Percentiles rank a stretch among this genome's conserved stretches.
These are phyloP conservation scores for Hirundo rustica DNA, from an alignment of 2,797 vertebrate genomes.

Conservation along the genomic window DNA sequence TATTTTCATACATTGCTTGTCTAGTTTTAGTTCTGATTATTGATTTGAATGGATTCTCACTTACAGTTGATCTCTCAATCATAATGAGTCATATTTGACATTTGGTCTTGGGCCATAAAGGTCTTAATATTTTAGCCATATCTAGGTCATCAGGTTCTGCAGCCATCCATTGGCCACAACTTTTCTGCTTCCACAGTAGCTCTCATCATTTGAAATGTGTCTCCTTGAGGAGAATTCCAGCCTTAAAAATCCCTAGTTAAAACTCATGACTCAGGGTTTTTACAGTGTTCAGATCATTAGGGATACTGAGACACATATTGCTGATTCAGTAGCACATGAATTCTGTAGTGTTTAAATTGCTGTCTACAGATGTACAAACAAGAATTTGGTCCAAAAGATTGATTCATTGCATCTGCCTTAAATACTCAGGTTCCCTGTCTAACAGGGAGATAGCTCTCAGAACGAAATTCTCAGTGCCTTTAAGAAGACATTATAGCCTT, in stretches of 20 bases:
- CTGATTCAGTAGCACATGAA: neutral
- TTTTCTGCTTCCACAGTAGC: neutral
- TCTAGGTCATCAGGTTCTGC: neutral
- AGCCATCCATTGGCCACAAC: neutral
- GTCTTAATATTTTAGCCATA: neutral
- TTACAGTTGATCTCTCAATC: neutral
- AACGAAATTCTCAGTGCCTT: neutral
- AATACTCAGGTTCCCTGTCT: neutral
- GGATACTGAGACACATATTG: neutral
- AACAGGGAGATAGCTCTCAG: fast-evolving
- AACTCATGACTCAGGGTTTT: neutral
- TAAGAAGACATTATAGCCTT: neutral
- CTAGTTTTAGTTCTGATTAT: neutral
- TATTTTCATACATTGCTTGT: neutral
- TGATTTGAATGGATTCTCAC: neutral
- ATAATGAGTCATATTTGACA: neutral
- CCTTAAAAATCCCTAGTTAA: neutral
- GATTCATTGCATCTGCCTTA: neutral
- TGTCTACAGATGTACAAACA: neutral
- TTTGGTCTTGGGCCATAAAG: neutral
- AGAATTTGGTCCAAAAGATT: neutral
- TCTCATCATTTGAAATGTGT: neutral
- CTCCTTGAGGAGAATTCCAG: neutral
- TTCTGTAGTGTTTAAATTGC: neutral
- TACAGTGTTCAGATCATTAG: neutral